These are phyloP conservation scores for Halictus ligatus DNA, from an alignment of 2,888 invertebrate genomes.

Conservation along the genomic window DNA sequence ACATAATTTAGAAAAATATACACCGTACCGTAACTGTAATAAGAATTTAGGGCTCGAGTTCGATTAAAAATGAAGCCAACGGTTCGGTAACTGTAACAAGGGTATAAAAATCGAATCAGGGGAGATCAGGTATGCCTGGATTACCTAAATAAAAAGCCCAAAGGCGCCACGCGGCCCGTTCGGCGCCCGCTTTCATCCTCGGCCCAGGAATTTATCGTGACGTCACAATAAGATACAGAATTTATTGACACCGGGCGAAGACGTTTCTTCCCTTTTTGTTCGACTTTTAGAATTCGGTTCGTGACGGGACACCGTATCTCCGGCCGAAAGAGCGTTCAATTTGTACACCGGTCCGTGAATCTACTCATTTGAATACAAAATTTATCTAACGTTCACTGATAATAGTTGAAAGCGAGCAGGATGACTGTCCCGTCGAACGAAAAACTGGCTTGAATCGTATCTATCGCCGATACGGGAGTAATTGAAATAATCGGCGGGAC, in stretches of 20 bases:
- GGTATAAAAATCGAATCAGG: slow-evolving; percentile 29
- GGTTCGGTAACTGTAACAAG: slow-evolving; percentile 6
- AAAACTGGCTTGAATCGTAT: slow-evolving; percentile 7
- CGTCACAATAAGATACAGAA: slow-evolving; percentile 64
- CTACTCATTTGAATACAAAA: slow-evolving; percentile 52
- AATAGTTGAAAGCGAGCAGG: slow-evolving; percentile 23
- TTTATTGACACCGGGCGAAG: slow-evolving; percentile 54
- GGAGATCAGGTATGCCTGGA: slow-evolving; percentile 43
- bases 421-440: slow-evolving; percentile 32
- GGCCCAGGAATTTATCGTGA: slow-evolving; percentile 54
- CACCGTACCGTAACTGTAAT: not conserved
- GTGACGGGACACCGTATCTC: slow-evolving; percentile 31
- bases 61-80: not conserved
- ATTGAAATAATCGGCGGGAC: slow-evolving; percentile 28
- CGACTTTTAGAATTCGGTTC: not conserved
- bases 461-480: not conserved
- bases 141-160: slow-evolving; percentile 26
- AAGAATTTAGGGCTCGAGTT: not conserved
- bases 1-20: not conserved
- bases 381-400: slow-evolving; percentile 37
- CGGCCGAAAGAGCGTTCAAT: slow-evolving; percentile 29
- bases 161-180: slow-evolving; percentile 38
- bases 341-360: slow-evolving; percentile 46
- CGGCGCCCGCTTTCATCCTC: slow-evolving; percentile 58
- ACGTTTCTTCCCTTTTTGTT: slow-evolving; percentile 14